Evolutionary conservation across 2,888 invertebrate genomes (phyloP), one percentile per base, ranked within the genome.

Genomic region (Laspeyria flexula): DNA sequence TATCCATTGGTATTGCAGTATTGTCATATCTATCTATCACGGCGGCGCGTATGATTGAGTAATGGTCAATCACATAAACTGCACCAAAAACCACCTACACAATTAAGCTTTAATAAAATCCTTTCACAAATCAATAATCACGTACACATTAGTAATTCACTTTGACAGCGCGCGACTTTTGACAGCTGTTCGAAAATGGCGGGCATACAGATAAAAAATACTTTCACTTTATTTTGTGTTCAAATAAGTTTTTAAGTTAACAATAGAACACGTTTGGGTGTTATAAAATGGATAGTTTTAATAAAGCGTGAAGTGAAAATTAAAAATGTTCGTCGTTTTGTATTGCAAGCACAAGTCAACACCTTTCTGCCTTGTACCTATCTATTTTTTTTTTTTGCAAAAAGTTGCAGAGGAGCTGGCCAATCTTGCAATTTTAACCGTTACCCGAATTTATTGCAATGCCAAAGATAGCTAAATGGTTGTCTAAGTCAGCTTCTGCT

Each of bases 141-240:
- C 60, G 60, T 60, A 54, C 49, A 34, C 45, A 39, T 53, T 23
- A 41, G 50, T 63, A 64, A 67, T 70, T 63, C 57, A 67, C 67
- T 60, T 71, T 76, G 75, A 71, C 73, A 73, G 59, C 66, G 65
- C 62, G 63, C 61, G 52, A 65, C 57, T 75, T 77, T 73, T 83
- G 79, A 79, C 80, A 81, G 75, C 73, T 77, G 65, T 73, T 69
- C 64, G 57, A 78, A 75, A 69, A 77, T 74, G 67, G 67, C 71
- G 56, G 62, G 33, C 43, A 43, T 43, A 47, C 61, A 61, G 58
- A 71, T 65, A 71, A 66, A 68, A 71, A 79, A 66, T 68, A 84
- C 88, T 89, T 89, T 88, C 88, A 81, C 89, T 75, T 55, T 64
- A 76, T 75, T 74, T 72, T 75, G 77, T 81, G 73, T 66, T 67